A percentile compares a stretch with the other conserved stretches of the same genome.
phyloP scores from a whole-genome alignment of 2,113 vertebrate species.

The Neolamprologus devosi region DNA sequence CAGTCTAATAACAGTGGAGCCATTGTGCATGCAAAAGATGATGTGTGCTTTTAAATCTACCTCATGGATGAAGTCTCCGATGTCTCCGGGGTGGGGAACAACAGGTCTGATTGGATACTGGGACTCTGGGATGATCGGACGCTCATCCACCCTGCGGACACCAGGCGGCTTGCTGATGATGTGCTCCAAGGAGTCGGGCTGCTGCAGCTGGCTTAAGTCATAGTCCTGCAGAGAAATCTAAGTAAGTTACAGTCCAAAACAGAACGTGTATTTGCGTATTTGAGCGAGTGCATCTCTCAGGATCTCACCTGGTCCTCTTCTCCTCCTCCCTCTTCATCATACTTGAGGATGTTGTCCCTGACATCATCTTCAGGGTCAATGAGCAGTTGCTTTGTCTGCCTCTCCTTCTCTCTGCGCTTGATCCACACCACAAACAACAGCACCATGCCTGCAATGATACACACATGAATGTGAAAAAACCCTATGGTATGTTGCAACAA shows the following conservation, averaged over 20 bases:
- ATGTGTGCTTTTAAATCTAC: constrained; percentile 54
- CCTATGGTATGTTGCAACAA: not conserved
- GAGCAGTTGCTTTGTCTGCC: constrained; percentile 91
- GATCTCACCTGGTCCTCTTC: constrained; percentile 91
- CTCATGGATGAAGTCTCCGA: constrained; percentile 97
- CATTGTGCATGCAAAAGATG: not conserved
- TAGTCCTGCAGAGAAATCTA: constrained; percentile 79
- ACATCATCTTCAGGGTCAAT: constrained; percentile 96
- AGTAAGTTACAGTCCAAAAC: not conserved
- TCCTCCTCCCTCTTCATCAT: constrained; percentile 91
- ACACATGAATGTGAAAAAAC: not conserved
- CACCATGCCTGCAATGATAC: constrained; percentile 78
- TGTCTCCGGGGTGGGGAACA: constrained; percentile 92
- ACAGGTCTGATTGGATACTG: constrained; percentile 91
- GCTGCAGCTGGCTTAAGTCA: constrained; percentile 94
- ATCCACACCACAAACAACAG: constrained; percentile 91
- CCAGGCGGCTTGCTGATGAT: constrained; percentile 86
- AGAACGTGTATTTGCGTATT: not conserved
- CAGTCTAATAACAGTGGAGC: not conserved
- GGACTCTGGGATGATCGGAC: constrained; percentile 89
- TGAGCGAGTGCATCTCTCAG: not conserved
- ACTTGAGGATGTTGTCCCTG: constrained; percentile 95
- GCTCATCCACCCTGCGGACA: constrained; percentile 89
- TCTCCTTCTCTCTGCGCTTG: constrained; percentile 87
- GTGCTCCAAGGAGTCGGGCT: constrained; percentile 92